Base-by-base conservation (phyloP, 1,140 invertebrate species). In the Drosophila sp. region DNA sequence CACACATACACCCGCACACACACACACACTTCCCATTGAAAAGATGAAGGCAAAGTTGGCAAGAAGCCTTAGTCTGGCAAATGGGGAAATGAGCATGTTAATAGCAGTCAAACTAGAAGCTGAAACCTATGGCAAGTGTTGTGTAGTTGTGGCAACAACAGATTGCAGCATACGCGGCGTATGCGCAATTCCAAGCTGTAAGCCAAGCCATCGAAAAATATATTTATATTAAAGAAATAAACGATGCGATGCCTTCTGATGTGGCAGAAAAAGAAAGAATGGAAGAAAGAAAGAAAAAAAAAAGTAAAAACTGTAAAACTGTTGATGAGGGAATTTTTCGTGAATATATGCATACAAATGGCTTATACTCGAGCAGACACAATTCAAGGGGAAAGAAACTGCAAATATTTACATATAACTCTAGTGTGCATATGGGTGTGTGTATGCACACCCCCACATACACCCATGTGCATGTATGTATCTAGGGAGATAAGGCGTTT, bases 21-120 rank as follows among this genome's bases (percentile, higher is more conserved):
- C 44, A 25, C 44, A 25, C 44, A 7, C 17, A 47, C 17, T 17
- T 23, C 17, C 1, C 23, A 58, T 32, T 17, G 56, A 11, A 35
- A 35, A 25, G 57, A 40, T 33, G 55, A 60, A 35, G 58, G 40
- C 60, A 57, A 58, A 68, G 17, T 23, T 30, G 35, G 41, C 38
- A 47, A 10, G 70, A 66, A 66, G 77, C 75, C 74, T 25, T 71
- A 77, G 73, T 41, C 57, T 6, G 44, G 54, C 50, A 76, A 78
- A 76, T 87, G 79, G 55, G 83, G 77, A 83, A 86, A 86, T 87
- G 84, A 86, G 79, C 83, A 86, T 76, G 66, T 86, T 87, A 86
- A 87, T 87, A 63, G 76, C 57, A 68, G 66, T 64, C 62, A 38
- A 65, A 69, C 23, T 41, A 40, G 17, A 8, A 30, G 40, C 25